phyloP scores from a whole-genome alignment of 2,113 vertebrate genomes.

The Phaethon lepturus region DNA sequence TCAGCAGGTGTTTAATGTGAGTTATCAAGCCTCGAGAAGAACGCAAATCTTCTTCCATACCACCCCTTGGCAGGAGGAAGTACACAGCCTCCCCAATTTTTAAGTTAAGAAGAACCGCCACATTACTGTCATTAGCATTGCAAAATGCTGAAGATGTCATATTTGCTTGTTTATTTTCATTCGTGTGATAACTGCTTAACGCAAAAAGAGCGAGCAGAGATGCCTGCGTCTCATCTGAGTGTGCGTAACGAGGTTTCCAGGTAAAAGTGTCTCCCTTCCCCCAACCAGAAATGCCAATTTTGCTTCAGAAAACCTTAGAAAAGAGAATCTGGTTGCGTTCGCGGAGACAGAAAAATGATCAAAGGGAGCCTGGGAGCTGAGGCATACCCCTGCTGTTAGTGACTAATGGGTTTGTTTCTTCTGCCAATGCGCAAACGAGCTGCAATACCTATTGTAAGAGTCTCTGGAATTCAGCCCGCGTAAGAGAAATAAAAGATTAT shows the following conservation, averaged over 20 bases:
- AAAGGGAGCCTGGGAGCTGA: slow-evolving; percentile 12
- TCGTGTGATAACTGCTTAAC: background rate
- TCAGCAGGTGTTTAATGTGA: slow-evolving; percentile 26
- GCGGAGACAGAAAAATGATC: slow-evolving; percentile 49
- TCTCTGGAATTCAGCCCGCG: slow-evolving; percentile 6
- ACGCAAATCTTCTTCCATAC: background rate
- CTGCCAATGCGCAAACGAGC: background rate
- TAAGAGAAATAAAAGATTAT: slow-evolving; percentile 27
- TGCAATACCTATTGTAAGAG: slow-evolving; percentile 22
- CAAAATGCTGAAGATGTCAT: background rate
- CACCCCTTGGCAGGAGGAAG: background rate
- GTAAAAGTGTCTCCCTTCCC: background rate
- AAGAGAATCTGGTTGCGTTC: slow-evolving; percentile 13
- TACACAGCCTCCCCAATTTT: background rate
- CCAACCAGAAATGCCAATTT: slow-evolving; percentile 3
- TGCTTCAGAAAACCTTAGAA: slow-evolving; percentile 27
- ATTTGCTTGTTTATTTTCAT: background rate
- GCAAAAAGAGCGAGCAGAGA: background rate
- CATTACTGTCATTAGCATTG: background rate
- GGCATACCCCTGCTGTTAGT: slow-evolving; percentile 53
- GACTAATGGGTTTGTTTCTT: slow-evolving; percentile 61
- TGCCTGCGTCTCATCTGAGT: background rate
- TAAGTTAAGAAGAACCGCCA: background rate
- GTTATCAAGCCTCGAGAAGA: background rate
- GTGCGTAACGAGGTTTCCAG: background rate